These are phyloP conservation scores for Zapus hudsonius DNA, from an alignment of 2,113 vertebrate genomes.

Conservation along the genomic window DNA sequence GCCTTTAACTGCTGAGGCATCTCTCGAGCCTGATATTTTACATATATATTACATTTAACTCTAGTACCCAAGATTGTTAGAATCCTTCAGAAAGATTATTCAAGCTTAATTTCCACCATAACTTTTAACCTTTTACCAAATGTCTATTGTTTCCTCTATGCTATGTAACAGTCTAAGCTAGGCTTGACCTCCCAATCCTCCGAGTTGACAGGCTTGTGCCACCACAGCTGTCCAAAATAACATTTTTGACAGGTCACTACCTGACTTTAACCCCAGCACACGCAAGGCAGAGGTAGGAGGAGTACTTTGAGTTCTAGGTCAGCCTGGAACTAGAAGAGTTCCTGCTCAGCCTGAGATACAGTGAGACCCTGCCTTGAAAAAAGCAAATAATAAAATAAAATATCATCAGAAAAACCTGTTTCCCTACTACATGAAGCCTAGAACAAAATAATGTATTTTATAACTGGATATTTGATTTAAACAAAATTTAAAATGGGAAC, in stretches of 20 bases:
- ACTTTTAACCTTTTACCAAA: not conserved
- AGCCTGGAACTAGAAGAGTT: no score
- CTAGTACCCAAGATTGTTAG: not conserved
- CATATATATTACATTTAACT: not conserved
- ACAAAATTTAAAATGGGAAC: not conserved
- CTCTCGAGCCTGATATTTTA: not conserved
- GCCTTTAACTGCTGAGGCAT: no score
- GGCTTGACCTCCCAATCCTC: not conserved
- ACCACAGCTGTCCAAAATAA: not conserved
- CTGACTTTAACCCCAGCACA: no score
- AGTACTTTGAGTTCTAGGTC: no score
- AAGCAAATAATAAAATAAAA: no score
- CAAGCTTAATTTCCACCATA: not conserved
- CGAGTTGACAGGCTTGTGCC: not conserved
- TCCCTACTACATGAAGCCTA: not conserved
- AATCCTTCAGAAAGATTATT: not conserved
- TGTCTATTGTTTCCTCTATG: not conserved
- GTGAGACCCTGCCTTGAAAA: no score
- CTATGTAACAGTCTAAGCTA: not conserved
- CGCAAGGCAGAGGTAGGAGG: no score
- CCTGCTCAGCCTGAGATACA: no score
- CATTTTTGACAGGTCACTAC: slow-evolving; percentile 19
- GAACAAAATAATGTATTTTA: not conserved
- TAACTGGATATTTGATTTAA: not conserved
- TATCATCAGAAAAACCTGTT: not conserved